Conservation (phyloP, 2,888 invertebrate species). For the Eupithecia abbreviata region DNA sequence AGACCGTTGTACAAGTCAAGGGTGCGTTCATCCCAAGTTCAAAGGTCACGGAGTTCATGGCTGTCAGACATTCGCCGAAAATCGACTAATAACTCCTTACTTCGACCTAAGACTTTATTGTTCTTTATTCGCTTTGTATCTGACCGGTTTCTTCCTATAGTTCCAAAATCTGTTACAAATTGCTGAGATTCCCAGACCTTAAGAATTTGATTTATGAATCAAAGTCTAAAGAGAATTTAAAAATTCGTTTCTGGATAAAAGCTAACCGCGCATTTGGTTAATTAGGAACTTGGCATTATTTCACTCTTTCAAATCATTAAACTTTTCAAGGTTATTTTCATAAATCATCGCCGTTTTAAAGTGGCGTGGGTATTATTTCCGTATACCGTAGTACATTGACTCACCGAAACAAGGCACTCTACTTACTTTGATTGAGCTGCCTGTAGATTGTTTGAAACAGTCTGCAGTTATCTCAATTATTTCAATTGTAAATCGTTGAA, state of each 20-base stretch:
- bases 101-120: background rate
- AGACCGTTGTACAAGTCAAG: slow-evolving; percentile 76
- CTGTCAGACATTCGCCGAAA: slow-evolving; percentile 48
- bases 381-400: background rate
- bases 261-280: background rate
- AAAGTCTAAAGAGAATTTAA: background rate
- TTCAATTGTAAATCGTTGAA: too few relatives aligned
- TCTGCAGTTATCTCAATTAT: too few relatives aligned
- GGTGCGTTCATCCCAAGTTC: slow-evolving; percentile 81
- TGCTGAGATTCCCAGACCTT: slow-evolving; percentile 12
- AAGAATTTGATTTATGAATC: slow-evolving; percentile 17
- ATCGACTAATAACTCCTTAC: slow-evolving; percentile 33
- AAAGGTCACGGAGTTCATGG: slow-evolving; percentile 77
- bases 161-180: background rate
- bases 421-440: background rate
- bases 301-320: slow-evolving; percentile 6
- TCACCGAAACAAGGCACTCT: background rate
- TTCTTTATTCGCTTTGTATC: background rate
- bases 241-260: slow-evolving; percentile 5
- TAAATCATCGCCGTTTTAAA: background rate
- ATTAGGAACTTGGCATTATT: slow-evolving; percentile 7
- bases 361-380: slow-evolving; percentile 1
- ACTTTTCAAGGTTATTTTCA: slow-evolving; percentile 16
- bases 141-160: background rate
- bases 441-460: too few relatives aligned